phyloP scores from a whole-genome alignment of 2,113 vertebrate species.

The Dasyprocta punctata region DNA sequence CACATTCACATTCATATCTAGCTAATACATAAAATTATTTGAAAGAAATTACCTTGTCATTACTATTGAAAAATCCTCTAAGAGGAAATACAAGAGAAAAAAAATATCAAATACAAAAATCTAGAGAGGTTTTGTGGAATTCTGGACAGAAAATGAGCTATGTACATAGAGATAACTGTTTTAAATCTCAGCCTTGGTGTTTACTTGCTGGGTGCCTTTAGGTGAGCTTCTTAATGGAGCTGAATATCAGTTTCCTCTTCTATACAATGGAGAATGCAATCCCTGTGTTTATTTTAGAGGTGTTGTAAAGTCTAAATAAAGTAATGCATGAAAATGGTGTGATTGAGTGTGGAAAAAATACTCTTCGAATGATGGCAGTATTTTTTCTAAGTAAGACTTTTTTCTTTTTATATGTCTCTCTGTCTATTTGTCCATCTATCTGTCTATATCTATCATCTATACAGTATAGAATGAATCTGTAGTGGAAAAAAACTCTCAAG shows the following conservation, averaged over 20 bases:
- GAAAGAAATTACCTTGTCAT: not conserved
- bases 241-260: not conserved
- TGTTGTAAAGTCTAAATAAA: not conserved
- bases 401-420: not conserved
- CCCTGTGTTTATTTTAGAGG: not conserved
- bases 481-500: not conserved
- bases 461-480: not conserved
- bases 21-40: not conserved
- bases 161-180: not conserved
- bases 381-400: not conserved
- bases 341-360: not conserved
- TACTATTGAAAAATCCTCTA: not conserved
- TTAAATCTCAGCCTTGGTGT: not conserved
- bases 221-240: not conserved
- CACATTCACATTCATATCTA: not conserved
- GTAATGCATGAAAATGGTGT: not conserved
- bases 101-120: not conserved
- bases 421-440: too few relatives aligned
- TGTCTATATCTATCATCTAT: not conserved
- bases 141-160: not conserved
- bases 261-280: not conserved
- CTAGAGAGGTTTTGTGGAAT: not conserved
- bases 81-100: not conserved
- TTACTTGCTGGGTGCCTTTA: not conserved
- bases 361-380: not conserved